Evolutionary conservation across 92 coral and sea anemone genomes (phyloP).

Genomic region (Phymanthus crucifer): DNA sequence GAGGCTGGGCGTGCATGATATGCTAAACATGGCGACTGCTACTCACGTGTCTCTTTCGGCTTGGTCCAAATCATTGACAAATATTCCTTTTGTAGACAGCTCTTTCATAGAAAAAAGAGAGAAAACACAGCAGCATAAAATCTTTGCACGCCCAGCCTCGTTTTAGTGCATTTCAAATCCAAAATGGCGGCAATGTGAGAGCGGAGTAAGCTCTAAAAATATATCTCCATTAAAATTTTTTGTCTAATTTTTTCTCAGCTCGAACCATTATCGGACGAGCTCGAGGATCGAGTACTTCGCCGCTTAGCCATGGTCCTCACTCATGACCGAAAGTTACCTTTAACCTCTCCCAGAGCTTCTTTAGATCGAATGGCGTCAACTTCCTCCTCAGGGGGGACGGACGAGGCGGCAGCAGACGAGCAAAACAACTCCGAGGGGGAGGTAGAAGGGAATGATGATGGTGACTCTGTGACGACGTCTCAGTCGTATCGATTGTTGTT

Average conservation of each 20-base stretch:
- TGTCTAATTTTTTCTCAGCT: slow-evolving; percentile 39
- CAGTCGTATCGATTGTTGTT: slow-evolving; percentile 52
- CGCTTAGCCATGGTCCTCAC: slow-evolving; percentile 76
- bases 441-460: slow-evolving; percentile 19
- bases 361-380: slow-evolving; percentile 46
- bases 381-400: slow-evolving; percentile 14
- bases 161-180: too few relatives aligned
- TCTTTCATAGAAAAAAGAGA: too few relatives aligned
- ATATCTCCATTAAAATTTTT: not conserved
- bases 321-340: slow-evolving; percentile 59
- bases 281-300: slow-evolving; percentile 77
- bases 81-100: too few relatives aligned
- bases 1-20: too few relatives aligned
- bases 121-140: too few relatives aligned
- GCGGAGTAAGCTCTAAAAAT: too few relatives aligned
- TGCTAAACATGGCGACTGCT: too few relatives aligned
- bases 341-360: slow-evolving; percentile 58
- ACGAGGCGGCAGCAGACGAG: slow-evolving; percentile 13
- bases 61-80: too few relatives aligned
- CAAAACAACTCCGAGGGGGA: slow-evolving; percentile 21
- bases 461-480: slow-evolving; percentile 22
- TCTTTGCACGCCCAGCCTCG: too few relatives aligned
- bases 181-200: too few relatives aligned
- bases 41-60: too few relatives aligned
- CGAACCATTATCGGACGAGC: slow-evolving; percentile 66